Evolutionary conservation across 53 echinoderm and acorn worm genomes (phyloP).

Genomic region (Pentamera pediparva): DNA sequence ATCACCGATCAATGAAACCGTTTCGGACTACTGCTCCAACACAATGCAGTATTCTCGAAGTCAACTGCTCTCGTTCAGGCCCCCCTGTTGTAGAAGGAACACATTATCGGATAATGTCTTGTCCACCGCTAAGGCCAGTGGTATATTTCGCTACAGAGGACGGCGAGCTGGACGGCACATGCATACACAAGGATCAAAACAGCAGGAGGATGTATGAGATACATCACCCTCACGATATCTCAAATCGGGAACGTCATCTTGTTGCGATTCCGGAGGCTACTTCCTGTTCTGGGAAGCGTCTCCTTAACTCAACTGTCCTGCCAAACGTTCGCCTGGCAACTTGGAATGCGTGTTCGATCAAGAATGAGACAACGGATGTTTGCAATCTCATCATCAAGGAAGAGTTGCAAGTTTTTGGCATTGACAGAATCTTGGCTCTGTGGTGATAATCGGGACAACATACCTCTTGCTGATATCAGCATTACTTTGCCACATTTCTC

Average conservation of each 20-base stretch:
- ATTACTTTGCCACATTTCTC: slow-evolving; percentile 7
- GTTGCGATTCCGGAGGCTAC: background rate
- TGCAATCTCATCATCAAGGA: slow-evolving; percentile 2
- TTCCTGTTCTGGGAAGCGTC: background rate
- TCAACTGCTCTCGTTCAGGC: background rate
- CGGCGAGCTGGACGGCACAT: background rate
- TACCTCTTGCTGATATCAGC: slow-evolving; percentile 4
- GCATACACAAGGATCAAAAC: background rate
- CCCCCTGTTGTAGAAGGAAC: background rate
- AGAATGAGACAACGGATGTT: background rate
- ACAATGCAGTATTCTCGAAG: background rate
- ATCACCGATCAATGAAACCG: no score
- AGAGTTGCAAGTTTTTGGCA: background rate
- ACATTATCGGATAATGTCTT: background rate
- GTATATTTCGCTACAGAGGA: background rate
- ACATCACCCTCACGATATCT: no score
- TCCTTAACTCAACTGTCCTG: background rate
- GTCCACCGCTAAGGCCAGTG: background rate
- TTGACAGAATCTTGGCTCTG: slow-evolving; percentile 29
- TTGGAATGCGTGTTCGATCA: background rate
- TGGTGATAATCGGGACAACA: slow-evolving; percentile 12
- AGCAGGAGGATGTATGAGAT: no score
- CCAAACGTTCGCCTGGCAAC: background rate
- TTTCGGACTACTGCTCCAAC: background rate
- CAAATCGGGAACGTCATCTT: background rate